A percentile compares a stretch with the other conserved stretches of the same genome.
Evolutionary conservation across 2,797 vertebrate genomes (phyloP).

Genomic region (Sebastolobus altivelis): DNA sequence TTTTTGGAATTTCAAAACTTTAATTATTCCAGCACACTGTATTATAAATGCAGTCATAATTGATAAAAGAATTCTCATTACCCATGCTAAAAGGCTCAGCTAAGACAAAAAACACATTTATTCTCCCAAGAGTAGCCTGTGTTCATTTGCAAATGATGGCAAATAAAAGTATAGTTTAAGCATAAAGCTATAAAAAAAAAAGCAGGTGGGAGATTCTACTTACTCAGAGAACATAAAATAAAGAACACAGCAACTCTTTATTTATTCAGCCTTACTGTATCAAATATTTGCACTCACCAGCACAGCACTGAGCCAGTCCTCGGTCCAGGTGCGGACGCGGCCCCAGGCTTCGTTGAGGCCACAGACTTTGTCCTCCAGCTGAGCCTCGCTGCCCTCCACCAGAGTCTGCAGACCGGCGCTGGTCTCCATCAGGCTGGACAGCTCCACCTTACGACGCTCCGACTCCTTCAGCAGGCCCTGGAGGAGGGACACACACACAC

Average conservation of each 20-base stretch:
- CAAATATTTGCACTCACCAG: conserved; percentile 85
- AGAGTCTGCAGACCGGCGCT: conserved; percentile 90
- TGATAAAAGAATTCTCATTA: background rate
- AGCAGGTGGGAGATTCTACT: conserved; percentile 21
- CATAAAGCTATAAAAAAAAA: background rate
- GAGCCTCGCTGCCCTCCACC: conserved; percentile 89
- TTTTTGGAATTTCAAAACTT: background rate
- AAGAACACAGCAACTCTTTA: conserved; percentile 24
- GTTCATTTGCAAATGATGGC: background rate
- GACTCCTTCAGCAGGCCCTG: conserved; percentile 94
- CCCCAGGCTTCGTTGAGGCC: conserved; percentile 91
- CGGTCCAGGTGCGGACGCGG: conserved; percentile 90
- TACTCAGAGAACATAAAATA: conserved; percentile 15
- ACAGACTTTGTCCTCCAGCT: conserved; percentile 90
- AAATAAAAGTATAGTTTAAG: background rate
- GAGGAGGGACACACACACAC: conserved; percentile 13
- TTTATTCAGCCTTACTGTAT: conserved; percentile 19
- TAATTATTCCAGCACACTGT: conserved; percentile 5
- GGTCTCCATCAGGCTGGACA: conserved; percentile 90
- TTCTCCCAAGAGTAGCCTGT: background rate
- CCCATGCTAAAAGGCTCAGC: background rate
- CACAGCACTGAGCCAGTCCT: conserved; percentile 94
- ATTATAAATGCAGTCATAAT: background rate
- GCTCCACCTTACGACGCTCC: conserved; percentile 90
- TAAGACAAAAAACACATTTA: background rate